phyloP scores from a whole-genome alignment of 2,888 invertebrate genomes.

The Eurytoma californica region DNA sequence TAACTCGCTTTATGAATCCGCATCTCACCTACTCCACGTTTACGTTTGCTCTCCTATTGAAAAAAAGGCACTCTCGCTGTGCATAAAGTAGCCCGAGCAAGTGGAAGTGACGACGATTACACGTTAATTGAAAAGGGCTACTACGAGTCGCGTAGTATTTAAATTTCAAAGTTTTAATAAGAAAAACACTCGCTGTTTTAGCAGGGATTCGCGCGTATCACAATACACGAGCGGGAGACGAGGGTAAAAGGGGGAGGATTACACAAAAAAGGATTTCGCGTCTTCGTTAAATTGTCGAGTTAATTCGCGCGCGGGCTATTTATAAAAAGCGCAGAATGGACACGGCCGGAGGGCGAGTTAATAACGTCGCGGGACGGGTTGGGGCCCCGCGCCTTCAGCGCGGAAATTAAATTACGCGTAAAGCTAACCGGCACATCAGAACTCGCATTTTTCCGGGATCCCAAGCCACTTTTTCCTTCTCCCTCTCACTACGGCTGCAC shows the following conservation, averaged over 20 bases:
- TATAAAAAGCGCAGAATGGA: constrained; percentile 46
- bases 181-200: neutral
- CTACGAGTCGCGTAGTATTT: neutral
- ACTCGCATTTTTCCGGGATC: constrained; percentile 15
- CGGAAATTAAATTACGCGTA: constrained; percentile 52
- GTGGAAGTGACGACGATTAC: neutral
- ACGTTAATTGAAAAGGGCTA: neutral
- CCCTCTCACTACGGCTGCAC: neutral
- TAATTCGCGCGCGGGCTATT: constrained; percentile 46
- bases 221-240: neutral
- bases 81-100: neutral
- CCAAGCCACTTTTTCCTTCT: neutral
- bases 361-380: neutral
- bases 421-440: constrained; percentile 48
- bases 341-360: constrained; percentile 10
- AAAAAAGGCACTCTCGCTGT: neutral
- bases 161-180: constrained; percentile 25
- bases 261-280: constrained; percentile 28
- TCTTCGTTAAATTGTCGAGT: constrained; percentile 39
- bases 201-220: neutral
- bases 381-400: neutral
- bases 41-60: neutral
- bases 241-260: neutral
- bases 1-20: neutral
- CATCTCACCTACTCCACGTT: neutral